A percentile compares a stretch with the other conserved stretches of the same genome.
phyloP scores from a whole-genome alignment of 2,888 invertebrate species.

The Galerucella pusilla region DNA sequence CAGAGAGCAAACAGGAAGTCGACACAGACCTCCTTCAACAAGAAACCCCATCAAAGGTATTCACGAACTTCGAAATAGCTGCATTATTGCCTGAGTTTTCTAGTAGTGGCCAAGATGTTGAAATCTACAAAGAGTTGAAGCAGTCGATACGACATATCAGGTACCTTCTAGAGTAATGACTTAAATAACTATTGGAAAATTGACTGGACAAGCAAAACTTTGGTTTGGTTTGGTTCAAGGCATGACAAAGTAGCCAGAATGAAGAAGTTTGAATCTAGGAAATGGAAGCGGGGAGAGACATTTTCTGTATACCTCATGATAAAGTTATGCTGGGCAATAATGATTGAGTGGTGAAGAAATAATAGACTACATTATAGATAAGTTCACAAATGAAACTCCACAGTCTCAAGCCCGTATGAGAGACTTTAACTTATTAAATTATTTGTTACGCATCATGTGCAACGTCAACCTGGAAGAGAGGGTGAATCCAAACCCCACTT shows the following conservation, averaged over 20 bases:
- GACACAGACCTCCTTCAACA: neutral
- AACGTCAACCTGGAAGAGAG: constrained; percentile 13
- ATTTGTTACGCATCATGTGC: constrained; percentile 17
- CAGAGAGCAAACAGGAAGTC: neutral
- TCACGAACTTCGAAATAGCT: constrained; percentile 23
- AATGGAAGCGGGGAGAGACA: constrained; percentile 36
- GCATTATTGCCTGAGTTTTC: constrained; percentile 30
- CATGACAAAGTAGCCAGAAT: constrained; percentile 2
- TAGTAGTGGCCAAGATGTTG: constrained; percentile 23
- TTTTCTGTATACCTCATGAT: constrained; percentile 36
- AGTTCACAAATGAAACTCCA: constrained; percentile 16
- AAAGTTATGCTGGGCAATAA: constrained; percentile 38
- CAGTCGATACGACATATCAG: constrained; percentile 28
- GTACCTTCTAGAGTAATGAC: constrained; percentile 38
- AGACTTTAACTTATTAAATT: neutral
- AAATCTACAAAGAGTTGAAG: constrained; percentile 29
- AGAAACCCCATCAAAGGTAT: neutral
- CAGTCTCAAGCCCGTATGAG: constrained; percentile 32
- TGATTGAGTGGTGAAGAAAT: constrained; percentile 27
- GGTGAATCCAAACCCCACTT: neutral
- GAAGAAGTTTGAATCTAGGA: constrained; percentile 28
- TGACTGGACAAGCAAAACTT: constrained; percentile 24
- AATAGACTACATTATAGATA: constrained; percentile 10
- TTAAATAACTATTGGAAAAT: constrained; percentile 36
- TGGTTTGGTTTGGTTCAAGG: constrained; percentile 18